Evolutionary conservation across 2,888 invertebrate genomes (phyloP), one percentile per base, ranked within the genome.

Genomic region (Drosophila falleni): DNA sequence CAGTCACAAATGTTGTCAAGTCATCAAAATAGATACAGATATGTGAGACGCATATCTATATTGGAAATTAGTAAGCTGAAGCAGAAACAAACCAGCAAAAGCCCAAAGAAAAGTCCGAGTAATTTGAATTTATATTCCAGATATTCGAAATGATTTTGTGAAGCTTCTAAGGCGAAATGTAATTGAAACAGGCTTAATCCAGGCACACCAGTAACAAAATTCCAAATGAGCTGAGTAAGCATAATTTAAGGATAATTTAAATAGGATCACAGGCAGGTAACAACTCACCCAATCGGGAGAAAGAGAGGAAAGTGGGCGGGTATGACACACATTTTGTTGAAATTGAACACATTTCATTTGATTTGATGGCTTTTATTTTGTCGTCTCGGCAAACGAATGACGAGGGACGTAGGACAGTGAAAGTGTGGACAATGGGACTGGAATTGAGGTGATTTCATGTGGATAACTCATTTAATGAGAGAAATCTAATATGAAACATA

Each of bases 401-500:
- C 0, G 31, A 31, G 31, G 16, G 23, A 58, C 3, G 29, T 3
- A 3, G 23, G 23, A 23, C 23, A 23, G 3, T 29, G 29, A 6
- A 8, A 29, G 3, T 13, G 13, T 2, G 35, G 46, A 15, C 11
- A 33, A 3, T 29, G 23, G n/a, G n/a, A 8, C 50, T 19, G 67
- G 42, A 19, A 73, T 56, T 59, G 53, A 62, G 80, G 69, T 60
- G 70, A 67, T 73, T 80, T 80, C 67, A 68, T 69, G 75, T 53
- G 71, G 76, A 84, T 84, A 87, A 81, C 79, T 83, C 81, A 87
- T 81, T 85, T 84, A 79, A 89, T 85, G 84, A 78, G 87, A 73
- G 76, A 81, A 85, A 81, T 84, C 77, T 68, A 81, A 83, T 81
- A 84, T 81, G 41, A 59, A 67, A 49, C 58, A n/a, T 42, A 31